phyloP scores from a whole-genome alignment of 2,113 vertebrate species.

The Oreochromis niloticus region DNA sequence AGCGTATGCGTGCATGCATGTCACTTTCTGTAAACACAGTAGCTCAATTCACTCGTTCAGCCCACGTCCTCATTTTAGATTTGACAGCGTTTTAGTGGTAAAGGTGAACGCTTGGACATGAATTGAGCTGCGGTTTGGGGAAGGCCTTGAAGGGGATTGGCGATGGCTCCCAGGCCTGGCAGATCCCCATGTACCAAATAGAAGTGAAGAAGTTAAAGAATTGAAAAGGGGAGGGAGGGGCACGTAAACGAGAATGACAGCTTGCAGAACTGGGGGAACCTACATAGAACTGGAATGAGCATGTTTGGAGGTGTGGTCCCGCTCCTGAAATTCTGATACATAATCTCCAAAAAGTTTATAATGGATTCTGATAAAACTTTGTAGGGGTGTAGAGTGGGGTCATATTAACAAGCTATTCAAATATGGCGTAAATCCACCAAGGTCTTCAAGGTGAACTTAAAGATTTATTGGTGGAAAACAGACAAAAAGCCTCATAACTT shows the following conservation, averaged over 20 bases:
- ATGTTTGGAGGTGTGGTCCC: rapidly evolving
- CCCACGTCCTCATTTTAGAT: neutral
- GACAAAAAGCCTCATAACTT: neutral
- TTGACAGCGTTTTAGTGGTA: neutral
- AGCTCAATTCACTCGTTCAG: neutral
- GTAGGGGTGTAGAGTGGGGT: neutral
- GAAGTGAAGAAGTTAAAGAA: neutral
- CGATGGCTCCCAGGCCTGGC: rapidly evolving
- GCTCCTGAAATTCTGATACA: neutral
- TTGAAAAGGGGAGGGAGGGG: neutral
- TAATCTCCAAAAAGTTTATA: neutral
- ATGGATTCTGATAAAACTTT: neutral
- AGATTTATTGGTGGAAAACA: neutral
- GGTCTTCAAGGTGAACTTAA: neutral
- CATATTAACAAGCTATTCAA: neutral
- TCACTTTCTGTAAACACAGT: neutral
- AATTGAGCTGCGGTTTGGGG: neutral
- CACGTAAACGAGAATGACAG: neutral
- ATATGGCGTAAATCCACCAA: neutral
- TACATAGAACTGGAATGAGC: neutral
- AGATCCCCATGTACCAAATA: neutral
- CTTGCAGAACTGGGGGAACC: neutral
- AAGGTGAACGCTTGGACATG: neutral
- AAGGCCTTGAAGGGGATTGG: neutral
- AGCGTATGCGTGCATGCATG: neutral